phyloP scores from a whole-genome alignment of 2,113 vertebrate genomes.

The Ictidomys tridecemlineatus region DNA sequence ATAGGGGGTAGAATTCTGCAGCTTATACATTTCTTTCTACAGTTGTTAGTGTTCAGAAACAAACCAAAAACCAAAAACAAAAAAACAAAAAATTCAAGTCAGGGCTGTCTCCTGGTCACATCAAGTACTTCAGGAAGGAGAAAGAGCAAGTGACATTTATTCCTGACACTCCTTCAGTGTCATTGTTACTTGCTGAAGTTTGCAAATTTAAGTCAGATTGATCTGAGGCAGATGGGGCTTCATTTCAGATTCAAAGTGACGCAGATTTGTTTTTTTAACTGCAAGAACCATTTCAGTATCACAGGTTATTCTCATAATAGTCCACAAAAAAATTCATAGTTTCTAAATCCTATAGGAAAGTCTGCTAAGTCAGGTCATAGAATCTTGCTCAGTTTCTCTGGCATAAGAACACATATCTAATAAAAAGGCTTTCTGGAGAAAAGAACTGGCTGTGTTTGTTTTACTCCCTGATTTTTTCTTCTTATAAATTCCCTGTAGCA shows the following conservation, averaged over 20 bases:
- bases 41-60: constrained; percentile 16
- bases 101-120: neutral
- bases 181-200: neutral
- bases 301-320: neutral
- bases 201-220: neutral
- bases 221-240: neutral
- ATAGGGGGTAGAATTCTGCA: neutral
- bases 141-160: no score
- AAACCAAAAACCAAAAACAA: neutral
- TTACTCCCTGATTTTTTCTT: constrained; percentile 20
- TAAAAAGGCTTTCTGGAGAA: constrained; percentile 25
- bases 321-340: neutral
- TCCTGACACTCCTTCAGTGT: neutral
- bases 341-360: neutral
- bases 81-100: neutral
- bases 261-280: constrained; percentile 6
- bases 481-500: neutral
- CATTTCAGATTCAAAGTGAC: neutral
- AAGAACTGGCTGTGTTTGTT: neutral
- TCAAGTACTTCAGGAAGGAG: neutral
- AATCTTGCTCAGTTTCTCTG: neutral
- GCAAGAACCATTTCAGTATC: neutral
- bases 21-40: neutral
- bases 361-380: neutral
- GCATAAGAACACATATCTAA: neutral